Evolutionary conservation across 2,113 vertebrate genomes (phyloP).

Genomic region (Globicephala melas): DNA sequence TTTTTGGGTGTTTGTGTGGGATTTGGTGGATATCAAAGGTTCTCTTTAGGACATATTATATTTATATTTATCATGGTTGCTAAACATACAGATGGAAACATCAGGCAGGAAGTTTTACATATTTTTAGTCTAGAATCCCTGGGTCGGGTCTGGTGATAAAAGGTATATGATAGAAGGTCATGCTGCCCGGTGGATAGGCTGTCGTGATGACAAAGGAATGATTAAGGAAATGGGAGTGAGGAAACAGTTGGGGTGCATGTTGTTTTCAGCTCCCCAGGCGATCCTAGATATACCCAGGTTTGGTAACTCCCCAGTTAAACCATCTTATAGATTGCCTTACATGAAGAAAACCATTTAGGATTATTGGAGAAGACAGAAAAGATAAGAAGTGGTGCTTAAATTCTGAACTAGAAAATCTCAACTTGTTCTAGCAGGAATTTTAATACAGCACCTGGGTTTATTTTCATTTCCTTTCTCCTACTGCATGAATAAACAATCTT

Average conservation of each 20-base stretch:
- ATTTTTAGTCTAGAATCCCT: neutral
- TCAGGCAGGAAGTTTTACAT: neutral
- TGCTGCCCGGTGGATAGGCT: neutral
- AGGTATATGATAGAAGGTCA: neutral
- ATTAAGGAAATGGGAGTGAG: neutral
- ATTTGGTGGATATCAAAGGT: neutral
- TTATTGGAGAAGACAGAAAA: neutral
- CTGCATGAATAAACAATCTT: neutral
- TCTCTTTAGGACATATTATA: neutral
- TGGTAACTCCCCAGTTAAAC: neutral
- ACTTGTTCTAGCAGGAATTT: neutral
- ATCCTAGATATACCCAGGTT: neutral
- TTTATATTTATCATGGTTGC: neutral
- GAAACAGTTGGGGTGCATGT: neutral
- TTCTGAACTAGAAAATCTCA: neutral
- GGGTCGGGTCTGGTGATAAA: neutral
- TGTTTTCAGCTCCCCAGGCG: neutral
- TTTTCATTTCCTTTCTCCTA: slow-evolving; percentile 22
- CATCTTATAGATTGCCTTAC: neutral
- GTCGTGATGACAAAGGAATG: neutral
- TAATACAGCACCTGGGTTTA: neutral
- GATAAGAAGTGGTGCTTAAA: neutral
- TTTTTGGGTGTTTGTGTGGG: neutral
- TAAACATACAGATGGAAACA: neutral
- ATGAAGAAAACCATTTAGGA: neutral